Evolutionary conservation across 2,888 invertebrate species (phyloP), one percentile per base, ranked within the genome.

Genomic region (Ecdyonurus torrentis): DNA sequence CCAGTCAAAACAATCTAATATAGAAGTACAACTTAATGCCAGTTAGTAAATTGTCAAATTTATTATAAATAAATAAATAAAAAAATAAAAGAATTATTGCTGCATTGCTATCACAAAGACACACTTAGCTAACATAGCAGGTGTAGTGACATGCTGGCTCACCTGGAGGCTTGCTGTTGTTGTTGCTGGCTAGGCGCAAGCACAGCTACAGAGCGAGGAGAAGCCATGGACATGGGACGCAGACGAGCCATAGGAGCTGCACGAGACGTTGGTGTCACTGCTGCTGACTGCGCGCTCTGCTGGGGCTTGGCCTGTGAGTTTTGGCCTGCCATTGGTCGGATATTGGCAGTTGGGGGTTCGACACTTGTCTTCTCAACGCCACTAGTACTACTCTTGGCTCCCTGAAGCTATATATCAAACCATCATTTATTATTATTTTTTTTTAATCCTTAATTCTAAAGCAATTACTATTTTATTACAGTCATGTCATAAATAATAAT

Each of bases 151-250:
- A 18, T 50, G 50, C 18, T 7, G 10, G 10, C 50, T 50, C 10
- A 18, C 7, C 18, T 50, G 50, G 50, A 50, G 50, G 7, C 10
- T 10, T 22, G 22, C 55, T 55, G 55, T 7, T 55, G 55, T 7
- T 83, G 83, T 67, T 83, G 83, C 68, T 83, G 84, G 0, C 82
- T 80, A 58, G 81, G 81, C 59, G 82, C 81, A 69, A 81, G 71
- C 1, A 79, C 79, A 1, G 80, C 79, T n/a, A 55, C 60, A 23
- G 73, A 73, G 68, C 78, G 78, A 2, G 71, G 67, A 59, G 71
- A 67, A 52, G 73, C 68, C n/a, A 22, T 59, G 7, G n/a, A 7
- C 22, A 59, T 55, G 22, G 55, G 55, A 5, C 20, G 10, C 19
- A 55, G 15, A 10, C 55, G 55, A 18, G 15, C 55, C n/a, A 22